A percentile compares a stretch with the other conserved stretches of the same genome.
phyloP scores from a whole-genome alignment of 2,113 vertebrate species.

The Mirounga angustirostris region DNA sequence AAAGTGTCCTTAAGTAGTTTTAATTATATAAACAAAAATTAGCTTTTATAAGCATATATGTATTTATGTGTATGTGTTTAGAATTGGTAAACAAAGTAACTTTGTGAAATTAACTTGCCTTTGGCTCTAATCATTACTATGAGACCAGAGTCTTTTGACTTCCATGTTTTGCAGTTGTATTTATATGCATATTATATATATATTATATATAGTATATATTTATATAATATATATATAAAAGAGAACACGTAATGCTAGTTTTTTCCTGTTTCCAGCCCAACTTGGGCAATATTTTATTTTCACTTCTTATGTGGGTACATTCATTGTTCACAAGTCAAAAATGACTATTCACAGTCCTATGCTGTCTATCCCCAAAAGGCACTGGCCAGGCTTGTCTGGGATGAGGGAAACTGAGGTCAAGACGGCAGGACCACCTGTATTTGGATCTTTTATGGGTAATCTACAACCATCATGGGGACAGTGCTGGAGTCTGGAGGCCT shows the following conservation, averaged over 20 bases:
- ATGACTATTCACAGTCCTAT: neutral
- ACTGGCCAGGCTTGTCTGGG: neutral
- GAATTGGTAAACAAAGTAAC: slow-evolving; percentile 31
- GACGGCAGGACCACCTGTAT: neutral
- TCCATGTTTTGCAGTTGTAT: neutral
- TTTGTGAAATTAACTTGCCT: neutral
- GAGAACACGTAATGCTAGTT: neutral
- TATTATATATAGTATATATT: neutral
- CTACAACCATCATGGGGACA: neutral
- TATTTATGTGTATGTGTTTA: neutral
- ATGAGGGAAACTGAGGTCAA: neutral
- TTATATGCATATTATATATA: neutral
- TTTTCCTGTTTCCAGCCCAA: neutral
- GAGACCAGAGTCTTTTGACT: neutral
- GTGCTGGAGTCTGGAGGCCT: neutral
- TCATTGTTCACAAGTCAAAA: neutral
- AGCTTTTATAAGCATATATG: neutral
- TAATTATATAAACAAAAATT: slow-evolving; percentile 52
- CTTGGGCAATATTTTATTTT: neutral
- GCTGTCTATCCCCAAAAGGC: neutral
- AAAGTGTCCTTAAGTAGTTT: neutral
- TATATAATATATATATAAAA: neutral
- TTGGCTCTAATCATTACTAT: neutral
- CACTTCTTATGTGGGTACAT: neutral
- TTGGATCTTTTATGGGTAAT: neutral